Conservation (phyloP, 2,113 vertebrate genomes). For the Callaeas wilsoni region DNA sequence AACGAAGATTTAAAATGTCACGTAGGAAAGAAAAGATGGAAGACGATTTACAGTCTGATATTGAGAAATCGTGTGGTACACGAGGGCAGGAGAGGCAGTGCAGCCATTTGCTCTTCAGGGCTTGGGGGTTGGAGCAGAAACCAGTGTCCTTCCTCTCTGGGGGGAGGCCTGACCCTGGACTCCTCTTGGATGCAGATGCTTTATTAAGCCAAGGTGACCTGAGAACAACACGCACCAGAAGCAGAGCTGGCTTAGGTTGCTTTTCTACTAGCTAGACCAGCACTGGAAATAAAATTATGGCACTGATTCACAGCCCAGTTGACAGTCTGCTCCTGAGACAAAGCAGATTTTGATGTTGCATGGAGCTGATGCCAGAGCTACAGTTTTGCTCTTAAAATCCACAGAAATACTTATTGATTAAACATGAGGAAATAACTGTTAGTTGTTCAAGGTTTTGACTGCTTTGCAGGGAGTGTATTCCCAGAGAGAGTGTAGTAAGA, state of each 20-base stretch:
- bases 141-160: not conserved
- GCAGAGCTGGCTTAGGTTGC: not conserved
- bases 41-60: not conserved
- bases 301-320: not conserved
- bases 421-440: not conserved
- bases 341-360: not conserved
- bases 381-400: not conserved
- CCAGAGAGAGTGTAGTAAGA: not conserved
- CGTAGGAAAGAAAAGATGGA: not conserved
- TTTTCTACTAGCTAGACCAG: not conserved
- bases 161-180: not conserved
- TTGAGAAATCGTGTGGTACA: not conserved
- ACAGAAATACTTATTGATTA: not conserved
- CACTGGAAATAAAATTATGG: not conserved
- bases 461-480: not conserved
- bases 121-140: accelerated
- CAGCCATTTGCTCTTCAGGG: not conserved
- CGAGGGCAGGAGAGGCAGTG: not conserved
- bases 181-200: not conserved
- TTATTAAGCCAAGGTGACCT: not conserved
- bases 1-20: not conserved
- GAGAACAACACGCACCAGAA: not conserved
- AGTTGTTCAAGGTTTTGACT: not conserved
- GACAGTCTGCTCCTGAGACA: not conserved
- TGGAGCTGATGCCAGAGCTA: not conserved